Evolutionary conservation across 2,888 invertebrate genomes (phyloP).

Genomic region (Elaeidobius kamerunicus): DNA sequence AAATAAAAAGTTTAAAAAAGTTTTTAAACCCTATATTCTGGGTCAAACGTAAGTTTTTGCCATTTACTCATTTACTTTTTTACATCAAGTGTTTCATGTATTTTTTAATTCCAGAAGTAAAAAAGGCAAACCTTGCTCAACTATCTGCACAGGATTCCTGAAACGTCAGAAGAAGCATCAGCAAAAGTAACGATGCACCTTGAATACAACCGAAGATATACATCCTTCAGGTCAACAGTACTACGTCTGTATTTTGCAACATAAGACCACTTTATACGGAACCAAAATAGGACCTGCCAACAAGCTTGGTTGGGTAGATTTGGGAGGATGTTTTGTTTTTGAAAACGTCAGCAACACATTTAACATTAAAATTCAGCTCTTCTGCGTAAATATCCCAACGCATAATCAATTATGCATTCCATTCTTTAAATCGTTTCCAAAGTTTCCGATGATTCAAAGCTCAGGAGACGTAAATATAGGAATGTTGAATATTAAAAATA

Average conservation of each 20-base stretch:
- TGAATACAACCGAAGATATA: background rate
- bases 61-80: too few species aligned
- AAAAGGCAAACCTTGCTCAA: constrained; percentile 3
- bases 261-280: constrained; percentile 9
- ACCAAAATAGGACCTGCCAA: constrained; percentile 12
- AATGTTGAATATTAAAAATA: constrained; percentile 3
- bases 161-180: background rate
- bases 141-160: background rate
- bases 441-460: constrained; percentile 11
- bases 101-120: constrained; percentile 7
- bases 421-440: background rate
- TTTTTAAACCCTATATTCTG: too few species aligned
- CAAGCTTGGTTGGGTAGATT: constrained; percentile 14
- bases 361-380: constrained; percentile 9
- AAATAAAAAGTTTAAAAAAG: too few species aligned
- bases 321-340: constrained; percentile 7
- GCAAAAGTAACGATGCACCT: constrained; percentile 11
- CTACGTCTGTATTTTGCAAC: constrained; percentile 9
- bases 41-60: too few species aligned
- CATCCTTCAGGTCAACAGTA: background rate
- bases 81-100: background rate
- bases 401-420: too few species aligned
- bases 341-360: constrained; percentile 11
- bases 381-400: background rate
- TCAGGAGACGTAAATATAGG: constrained; percentile 10